These are phyloP conservation scores for Arrhamphus sclerolepis DNA, from an alignment of 2,797 vertebrate species.

Conservation along the genomic window DNA sequence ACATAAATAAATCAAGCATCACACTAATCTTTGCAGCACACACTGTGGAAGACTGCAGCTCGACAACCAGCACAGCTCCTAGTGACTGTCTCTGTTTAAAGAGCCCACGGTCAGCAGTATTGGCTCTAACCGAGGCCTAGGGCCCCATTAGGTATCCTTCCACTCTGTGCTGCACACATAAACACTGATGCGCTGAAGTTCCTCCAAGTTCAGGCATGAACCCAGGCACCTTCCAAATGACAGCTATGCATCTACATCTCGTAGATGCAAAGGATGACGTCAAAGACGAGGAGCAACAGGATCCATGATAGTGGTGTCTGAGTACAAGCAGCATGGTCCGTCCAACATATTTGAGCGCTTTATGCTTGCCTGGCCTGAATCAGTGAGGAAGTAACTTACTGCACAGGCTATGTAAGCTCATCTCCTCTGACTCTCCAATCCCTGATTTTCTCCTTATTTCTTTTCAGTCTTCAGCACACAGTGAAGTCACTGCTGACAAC, in stretches of 20 bases:
- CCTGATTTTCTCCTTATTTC: too few species aligned
- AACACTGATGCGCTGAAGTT: constrained; percentile 11
- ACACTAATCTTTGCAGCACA: not conserved
- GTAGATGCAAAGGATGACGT: too few species aligned
- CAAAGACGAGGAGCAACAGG: not conserved
- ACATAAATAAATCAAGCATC: not conserved
- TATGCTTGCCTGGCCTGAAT: not conserved
- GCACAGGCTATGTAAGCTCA: not conserved
- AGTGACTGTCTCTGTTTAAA: constrained; percentile 39
- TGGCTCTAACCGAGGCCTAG: constrained; percentile 38
- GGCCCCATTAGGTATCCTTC: constrained; percentile 39
- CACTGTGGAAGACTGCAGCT: not conserved
- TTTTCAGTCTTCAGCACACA: too few species aligned
- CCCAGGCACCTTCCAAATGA: constrained; percentile 2
- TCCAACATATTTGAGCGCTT: not conserved
- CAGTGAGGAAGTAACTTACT: not conserved
- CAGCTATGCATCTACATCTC: too few species aligned
- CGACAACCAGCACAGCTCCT: constrained; percentile 18
- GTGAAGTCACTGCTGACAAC: too few species aligned
- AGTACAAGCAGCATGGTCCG: not conserved
- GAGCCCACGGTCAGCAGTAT: constrained; percentile 60
- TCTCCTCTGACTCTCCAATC: not conserved
- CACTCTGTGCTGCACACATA: constrained; percentile 17
- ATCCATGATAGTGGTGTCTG: not conserved
- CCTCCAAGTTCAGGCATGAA: constrained; percentile 18